Base-by-base conservation (phyloP, 1,140 invertebrate species). In the Lerema accius region DNA sequence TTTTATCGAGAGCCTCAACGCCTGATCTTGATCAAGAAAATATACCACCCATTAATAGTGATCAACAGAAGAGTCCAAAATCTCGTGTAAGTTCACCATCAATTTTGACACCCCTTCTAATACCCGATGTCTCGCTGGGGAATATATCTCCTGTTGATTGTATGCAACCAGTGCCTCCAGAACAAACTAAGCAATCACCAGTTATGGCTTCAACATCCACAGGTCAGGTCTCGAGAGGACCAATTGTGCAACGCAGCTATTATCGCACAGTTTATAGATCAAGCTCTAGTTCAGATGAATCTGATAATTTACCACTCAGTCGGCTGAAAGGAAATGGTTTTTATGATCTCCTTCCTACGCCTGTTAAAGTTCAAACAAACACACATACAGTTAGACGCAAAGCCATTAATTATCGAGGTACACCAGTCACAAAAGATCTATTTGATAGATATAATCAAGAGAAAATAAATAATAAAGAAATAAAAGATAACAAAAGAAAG, bases 391-490 rank as follows among this genome's bases (percentile, higher is more conserved):
- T 65, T 17, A 59, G 51, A 60, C 43, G 48, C 65, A 68, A 68
- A 60, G 63, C 65, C 51, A 68, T 72, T 15, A 66, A 66, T 66
- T 70, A 70, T 46, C 9, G 63, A 46, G 63, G 63, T 11, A 66
- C 59, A 59, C 43, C 53, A 63, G 70, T 72, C 39, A 72, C 66
- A 10, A 72, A 69, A 66, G 59, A 72, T 37, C 45, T 72, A 9
- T 72, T 72, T 63, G 14, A 68, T 48, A 67, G 61, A 65, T 56
- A 65, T 43, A 65, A 72, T 11, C 1, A 62, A 68, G 59, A 68
- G 23, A 68, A 68, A 60, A 71, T 10, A 58, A 50, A 45, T 16
- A 43, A 42, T 59, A 63, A 63, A 50, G 46, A 50, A 50, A 16
- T 50, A 13, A 62, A 65, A 60, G 6, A 6, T 61, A 50, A 59